phyloP scores from a whole-genome alignment of 1,140 invertebrate genomes.

The Idris sp. region DNA sequence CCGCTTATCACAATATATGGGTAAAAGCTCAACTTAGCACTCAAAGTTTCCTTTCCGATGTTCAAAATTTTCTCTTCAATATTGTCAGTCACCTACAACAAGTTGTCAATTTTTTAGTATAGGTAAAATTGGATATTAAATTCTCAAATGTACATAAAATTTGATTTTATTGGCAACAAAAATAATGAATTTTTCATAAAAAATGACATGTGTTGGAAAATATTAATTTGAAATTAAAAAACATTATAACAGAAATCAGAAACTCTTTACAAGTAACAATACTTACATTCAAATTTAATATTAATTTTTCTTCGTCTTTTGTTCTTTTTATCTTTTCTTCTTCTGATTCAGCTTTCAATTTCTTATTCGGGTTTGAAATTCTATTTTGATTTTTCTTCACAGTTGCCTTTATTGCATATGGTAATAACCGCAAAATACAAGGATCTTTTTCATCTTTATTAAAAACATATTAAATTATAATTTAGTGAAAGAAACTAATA shows the following conservation, averaged over 20 bases:
- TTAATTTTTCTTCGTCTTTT: conserved; percentile 3
- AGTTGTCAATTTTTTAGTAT: too few relatives aligned
- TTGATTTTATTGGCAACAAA: too few relatives aligned
- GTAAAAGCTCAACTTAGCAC: neutral
- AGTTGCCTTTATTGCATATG: conserved; percentile 12
- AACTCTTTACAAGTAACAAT: neutral
- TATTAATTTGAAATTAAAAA: too few relatives aligned
- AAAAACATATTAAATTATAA: conserved; percentile 1
- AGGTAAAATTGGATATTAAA: too few relatives aligned
- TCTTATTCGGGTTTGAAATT: neutral
- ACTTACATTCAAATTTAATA: conserved; percentile 19
- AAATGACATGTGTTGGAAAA: too few relatives aligned
- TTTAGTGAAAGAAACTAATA: neutral
- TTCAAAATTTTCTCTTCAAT: neutral
- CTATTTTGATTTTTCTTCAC: neutral
- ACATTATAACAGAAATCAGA: too few relatives aligned
- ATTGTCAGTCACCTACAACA: conserved; percentile 1
- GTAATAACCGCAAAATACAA: conserved; percentile 7
- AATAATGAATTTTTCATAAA: too few relatives aligned
- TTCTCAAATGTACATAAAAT: too few relatives aligned
- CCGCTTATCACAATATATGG: conserved; percentile 5
- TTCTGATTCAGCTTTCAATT: conserved; percentile 1
- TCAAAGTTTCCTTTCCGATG: neutral
- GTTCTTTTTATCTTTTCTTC: conserved; percentile 10
- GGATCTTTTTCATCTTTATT: conserved; percentile 17